These are phyloP conservation scores for Sigmodon hispidus DNA, from an alignment of 2,113 vertebrate species.

Conservation along the genomic window DNA sequence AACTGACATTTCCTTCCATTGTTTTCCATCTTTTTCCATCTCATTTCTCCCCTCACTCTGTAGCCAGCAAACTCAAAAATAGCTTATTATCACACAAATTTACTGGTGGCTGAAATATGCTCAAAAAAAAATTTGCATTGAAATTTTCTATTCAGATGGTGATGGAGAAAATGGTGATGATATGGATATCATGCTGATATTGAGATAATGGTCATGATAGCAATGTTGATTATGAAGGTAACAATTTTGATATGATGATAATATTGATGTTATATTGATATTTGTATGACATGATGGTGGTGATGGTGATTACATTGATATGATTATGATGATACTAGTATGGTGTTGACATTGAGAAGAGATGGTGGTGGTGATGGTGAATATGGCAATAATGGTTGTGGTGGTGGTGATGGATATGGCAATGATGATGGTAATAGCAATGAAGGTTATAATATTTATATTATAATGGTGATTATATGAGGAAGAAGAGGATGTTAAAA, in stretches of 20 bases:
- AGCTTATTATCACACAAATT: background rate
- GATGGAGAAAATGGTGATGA: background rate
- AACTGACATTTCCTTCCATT: background rate
- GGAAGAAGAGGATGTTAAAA: background rate
- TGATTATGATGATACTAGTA: background rate
- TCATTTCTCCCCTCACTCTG: background rate
- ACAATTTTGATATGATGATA: background rate
- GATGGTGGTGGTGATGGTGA: background rate
- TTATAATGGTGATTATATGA: too few species aligned
- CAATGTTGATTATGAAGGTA: background rate
- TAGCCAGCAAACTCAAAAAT: background rate
- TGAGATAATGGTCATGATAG: background rate
- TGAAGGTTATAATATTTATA: background rate
- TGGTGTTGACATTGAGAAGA: background rate
- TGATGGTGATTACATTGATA: background rate
- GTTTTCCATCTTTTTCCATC: background rate
- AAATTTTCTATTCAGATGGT: background rate
- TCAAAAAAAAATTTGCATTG: background rate
- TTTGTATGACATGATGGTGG: background rate
- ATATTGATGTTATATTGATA: background rate
- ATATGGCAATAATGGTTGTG: background rate
- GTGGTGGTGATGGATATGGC: background rate
- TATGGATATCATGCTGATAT: background rate
- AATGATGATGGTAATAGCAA: background rate
- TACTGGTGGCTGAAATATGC: accelerated